phyloP scores from a whole-genome alignment of 2,113 vertebrate species.

The Thalassoma bifasciatum region DNA sequence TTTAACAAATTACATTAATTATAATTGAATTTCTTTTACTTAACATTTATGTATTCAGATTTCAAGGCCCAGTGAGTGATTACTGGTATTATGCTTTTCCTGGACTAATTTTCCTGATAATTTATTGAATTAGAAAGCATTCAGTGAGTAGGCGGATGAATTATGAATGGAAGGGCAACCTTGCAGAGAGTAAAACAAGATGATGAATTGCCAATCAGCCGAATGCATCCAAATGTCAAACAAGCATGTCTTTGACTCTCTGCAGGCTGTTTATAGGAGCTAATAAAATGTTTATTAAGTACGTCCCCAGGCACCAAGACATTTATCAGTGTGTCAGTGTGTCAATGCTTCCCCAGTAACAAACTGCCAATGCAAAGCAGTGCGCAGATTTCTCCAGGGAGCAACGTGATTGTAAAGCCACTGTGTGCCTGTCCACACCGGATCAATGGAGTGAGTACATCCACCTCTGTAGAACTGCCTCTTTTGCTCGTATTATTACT shows the following conservation, averaged over 20 bases:
- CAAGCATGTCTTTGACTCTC: conserved; percentile 57
- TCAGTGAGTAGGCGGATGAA: conserved; percentile 35
- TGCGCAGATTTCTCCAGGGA: conserved; percentile 47
- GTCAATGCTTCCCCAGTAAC: conserved; percentile 40
- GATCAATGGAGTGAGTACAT: conserved; percentile 43
- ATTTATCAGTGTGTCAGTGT: conserved; percentile 60
- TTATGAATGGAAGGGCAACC: conserved; percentile 31
- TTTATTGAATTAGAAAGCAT: conserved; percentile 47
- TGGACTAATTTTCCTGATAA: conserved; percentile 44
- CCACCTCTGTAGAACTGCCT: not conserved
- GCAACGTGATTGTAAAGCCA: conserved; percentile 8
- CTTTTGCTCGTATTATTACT: not conserved
- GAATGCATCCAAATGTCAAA: conserved; percentile 65
- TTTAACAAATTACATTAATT: conserved; percentile 27
- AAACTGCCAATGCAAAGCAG: conserved; percentile 47
- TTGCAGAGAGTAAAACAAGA: conserved; percentile 26
- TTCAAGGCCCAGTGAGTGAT: conserved; percentile 37
- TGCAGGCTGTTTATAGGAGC: conserved; percentile 32
- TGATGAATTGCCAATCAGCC: conserved; percentile 70
- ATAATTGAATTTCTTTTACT: conserved; percentile 35
- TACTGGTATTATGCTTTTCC: conserved; percentile 41
- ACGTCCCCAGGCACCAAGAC: conserved; percentile 50
- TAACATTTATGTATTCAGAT: conserved; percentile 30
- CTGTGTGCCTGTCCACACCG: conserved; percentile 4
- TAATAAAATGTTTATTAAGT: conserved; percentile 75